Conservation (phyloP, 2,888 invertebrate genomes). For the Scaptomyza parva region DNA sequence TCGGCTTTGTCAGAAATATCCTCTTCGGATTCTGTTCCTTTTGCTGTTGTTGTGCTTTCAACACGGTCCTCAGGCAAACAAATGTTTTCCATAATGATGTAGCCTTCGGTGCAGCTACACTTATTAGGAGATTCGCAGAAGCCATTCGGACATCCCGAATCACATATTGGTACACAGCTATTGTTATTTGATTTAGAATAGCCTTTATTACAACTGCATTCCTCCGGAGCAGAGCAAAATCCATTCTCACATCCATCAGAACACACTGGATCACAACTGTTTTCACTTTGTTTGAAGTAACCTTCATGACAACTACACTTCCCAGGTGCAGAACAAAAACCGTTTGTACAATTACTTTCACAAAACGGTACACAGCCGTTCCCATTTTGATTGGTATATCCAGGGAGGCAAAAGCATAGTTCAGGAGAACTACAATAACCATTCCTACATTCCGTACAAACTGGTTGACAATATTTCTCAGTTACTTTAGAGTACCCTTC, state of each 20-base stretch:
- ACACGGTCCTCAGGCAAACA: conserved; percentile 14
- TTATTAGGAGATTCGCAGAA: conserved; percentile 28
- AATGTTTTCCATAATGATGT: not conserved
- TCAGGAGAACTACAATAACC: too few relatives aligned
- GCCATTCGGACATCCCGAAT: conserved; percentile 18
- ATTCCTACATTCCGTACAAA: too few relatives aligned
- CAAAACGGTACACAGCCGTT: conserved; percentile 30
- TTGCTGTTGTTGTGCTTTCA: not conserved
- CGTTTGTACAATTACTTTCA: conserved; percentile 24
- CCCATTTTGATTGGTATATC: too few relatives aligned
- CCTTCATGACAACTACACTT: conserved; percentile 31
- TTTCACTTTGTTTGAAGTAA: not conserved
- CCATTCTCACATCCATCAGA: conserved; percentile 24
- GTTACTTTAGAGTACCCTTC: not conserved
- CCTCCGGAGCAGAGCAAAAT: conserved; percentile 20
- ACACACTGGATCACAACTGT: conserved; percentile 24
- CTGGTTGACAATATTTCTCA: too few relatives aligned
- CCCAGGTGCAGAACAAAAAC: conserved; percentile 23
- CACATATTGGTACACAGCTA: conserved; percentile 31
- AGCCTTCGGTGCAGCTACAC: conserved; percentile 38
- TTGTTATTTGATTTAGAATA: conserved; percentile 1
- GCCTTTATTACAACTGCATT: conserved; percentile 29
- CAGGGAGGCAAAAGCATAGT: too few relatives aligned
- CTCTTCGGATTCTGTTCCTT: not conserved
- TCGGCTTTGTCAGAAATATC: not conserved